These are phyloP conservation scores for Brachymystax lenok DNA, from an alignment of 2,797 vertebrate genomes.

Conservation along the genomic window DNA sequence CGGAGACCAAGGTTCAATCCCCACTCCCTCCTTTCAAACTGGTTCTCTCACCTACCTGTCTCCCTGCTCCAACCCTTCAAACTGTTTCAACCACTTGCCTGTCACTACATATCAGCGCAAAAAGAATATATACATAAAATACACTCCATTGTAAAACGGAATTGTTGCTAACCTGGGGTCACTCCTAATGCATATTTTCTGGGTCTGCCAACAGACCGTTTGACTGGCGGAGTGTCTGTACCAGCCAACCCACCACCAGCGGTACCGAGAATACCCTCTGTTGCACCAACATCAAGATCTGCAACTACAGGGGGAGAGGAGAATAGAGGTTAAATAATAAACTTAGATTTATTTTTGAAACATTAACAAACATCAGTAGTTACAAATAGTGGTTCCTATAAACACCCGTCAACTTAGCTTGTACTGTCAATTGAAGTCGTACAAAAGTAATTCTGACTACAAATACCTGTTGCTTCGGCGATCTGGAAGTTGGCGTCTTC, in stretches of 20 bases:
- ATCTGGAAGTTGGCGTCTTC: conserved; percentile 90
- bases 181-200: conserved; percentile 75
- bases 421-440: background rate
- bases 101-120: background rate
- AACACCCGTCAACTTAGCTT: background rate
- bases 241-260: conserved; percentile 77
- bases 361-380: conserved; percentile 14
- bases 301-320: conserved; percentile 44
- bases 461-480: conserved; percentile 88
- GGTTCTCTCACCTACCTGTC: too few relatives aligned
- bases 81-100: background rate
- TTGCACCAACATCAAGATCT: conserved; percentile 81
- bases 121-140: background rate
- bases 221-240: conserved; percentile 67
- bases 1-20: too few relatives aligned
- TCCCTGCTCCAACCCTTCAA: too few relatives aligned
- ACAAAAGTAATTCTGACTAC: background rate
- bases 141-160: background rate
- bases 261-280: conserved; percentile 74
- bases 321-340: too few relatives aligned
- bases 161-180: background rate
- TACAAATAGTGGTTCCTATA: background rate
- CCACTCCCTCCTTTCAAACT: too few relatives aligned
- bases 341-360: background rate
- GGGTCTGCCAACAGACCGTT: conserved; percentile 65